These are phyloP conservation scores for Nomada goodeniana DNA, from an alignment of 2,888 invertebrate genomes.

Conservation along the genomic window DNA sequence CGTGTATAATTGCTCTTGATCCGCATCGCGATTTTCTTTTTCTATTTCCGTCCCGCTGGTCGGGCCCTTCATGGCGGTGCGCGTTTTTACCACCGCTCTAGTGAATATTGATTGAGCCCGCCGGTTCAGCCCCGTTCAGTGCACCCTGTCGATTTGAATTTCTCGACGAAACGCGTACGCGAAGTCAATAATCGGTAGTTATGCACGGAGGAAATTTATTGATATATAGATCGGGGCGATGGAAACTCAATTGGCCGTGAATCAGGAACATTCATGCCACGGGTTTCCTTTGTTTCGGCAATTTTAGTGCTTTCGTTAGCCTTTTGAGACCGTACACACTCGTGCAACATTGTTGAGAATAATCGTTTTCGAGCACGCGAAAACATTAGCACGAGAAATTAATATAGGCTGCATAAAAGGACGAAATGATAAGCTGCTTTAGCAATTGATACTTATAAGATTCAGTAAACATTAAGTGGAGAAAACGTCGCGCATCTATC, in stretches of 20 bases:
- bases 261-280: neutral
- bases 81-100: constrained; percentile 28
- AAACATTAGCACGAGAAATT: no score
- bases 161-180: constrained; percentile 23
- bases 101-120: constrained; percentile 41
- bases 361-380: no score
- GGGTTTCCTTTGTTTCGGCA: neutral
- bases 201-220: constrained; percentile 37
- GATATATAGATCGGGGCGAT: neutral
- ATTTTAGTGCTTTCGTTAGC: no score
- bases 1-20: constrained; percentile 50
- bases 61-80: neutral
- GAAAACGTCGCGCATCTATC: no score
- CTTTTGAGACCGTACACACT: no score
- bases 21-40: constrained; percentile 42
- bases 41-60: constrained; percentile 11
- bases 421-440: no score
- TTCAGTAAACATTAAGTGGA: no score
- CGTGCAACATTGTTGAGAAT: no score
- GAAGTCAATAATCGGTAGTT: constrained; percentile 25
- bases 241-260: neutral
- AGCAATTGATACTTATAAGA: no score
- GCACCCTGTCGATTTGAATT: constrained; percentile 24
- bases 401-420: no score
- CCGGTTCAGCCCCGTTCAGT: constrained; percentile 46